Evolutionary conservation across 2,888 invertebrate species (phyloP).

Genomic region (Thysanoteuthis rhombus): DNA sequence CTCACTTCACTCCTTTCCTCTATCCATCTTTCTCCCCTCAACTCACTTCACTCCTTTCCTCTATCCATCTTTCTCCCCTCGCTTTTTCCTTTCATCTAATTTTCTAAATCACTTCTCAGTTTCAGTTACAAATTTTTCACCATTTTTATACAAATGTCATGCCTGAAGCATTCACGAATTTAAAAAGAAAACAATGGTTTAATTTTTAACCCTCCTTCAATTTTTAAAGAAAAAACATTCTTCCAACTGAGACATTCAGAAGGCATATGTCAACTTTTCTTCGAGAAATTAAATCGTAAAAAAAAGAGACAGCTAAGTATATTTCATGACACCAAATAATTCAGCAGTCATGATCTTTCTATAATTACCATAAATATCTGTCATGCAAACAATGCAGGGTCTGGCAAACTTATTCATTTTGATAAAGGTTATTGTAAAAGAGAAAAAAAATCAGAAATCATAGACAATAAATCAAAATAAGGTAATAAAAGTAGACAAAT

Average conservation of each 20-base stretch:
- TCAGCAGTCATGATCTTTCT: not conserved
- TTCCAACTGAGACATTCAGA: not conserved
- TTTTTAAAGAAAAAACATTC: no score
- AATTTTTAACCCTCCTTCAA: not conserved
- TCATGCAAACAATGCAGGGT: not conserved
- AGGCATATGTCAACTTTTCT: not conserved
- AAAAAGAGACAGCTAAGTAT: not conserved
- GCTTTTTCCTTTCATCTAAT: not conserved
- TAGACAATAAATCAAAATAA: not conserved
- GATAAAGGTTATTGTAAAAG: not conserved
- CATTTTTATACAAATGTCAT: not conserved
- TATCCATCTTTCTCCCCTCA: no score
- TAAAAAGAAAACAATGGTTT: not conserved
- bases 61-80: not conserved
- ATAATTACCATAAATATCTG: not conserved
- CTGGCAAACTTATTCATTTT: not conserved
- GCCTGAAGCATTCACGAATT: not conserved
- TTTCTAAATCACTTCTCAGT: not conserved
- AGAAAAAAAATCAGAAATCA: not conserved
- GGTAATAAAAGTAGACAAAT: no score
- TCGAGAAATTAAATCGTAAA: not conserved
- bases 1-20: no score
- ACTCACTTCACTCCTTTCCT: no score
- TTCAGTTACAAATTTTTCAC: not conserved
- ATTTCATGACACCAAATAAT: not conserved